Evolutionary conservation across 2,888 invertebrate species (phyloP).

Genomic region (Nipponacmea schrenckii): DNA sequence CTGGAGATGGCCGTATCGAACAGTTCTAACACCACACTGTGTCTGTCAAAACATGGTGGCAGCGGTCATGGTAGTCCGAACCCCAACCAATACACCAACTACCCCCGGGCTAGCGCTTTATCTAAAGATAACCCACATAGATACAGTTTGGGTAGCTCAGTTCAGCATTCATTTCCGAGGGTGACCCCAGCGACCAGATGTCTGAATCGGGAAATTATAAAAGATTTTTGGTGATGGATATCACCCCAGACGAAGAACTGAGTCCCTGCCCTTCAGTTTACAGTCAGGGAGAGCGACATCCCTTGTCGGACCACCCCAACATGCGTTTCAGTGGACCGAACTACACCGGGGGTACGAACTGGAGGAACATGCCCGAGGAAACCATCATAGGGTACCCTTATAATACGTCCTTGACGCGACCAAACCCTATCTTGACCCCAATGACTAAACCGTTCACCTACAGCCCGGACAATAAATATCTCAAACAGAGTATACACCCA

Average conservation of each 20-base stretch:
- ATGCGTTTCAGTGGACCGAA: constrained; percentile 4
- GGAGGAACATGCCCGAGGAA: constrained; percentile 26
- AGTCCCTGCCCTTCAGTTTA: constrained; percentile 28
- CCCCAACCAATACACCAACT: constrained; percentile 14
- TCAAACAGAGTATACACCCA: not conserved
- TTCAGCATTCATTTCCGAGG: constrained; percentile 40
- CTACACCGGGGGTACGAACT: constrained; percentile 9
- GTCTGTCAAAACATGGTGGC: constrained; percentile 22
- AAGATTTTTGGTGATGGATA: constrained; percentile 41
- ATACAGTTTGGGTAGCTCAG: constrained; percentile 40
- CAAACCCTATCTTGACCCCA: constrained; percentile 28
- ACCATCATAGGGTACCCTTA: constrained; percentile 30
- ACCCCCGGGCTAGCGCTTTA: constrained; percentile 8
- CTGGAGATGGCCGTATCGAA: constrained; percentile 44
- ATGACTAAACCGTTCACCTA: constrained; percentile 32
- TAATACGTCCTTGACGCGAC: constrained; percentile 31
- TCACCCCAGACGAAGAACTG: constrained; percentile 40
- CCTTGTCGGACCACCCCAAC: not conserved
- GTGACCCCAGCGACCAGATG: constrained; percentile 39
- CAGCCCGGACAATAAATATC: constrained; percentile 17
- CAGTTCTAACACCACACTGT: constrained; percentile 35
- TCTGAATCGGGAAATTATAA: constrained; percentile 47
- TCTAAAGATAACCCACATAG: constrained; percentile 28
- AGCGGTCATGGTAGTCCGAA: constrained; percentile 10
- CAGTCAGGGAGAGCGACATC: constrained; percentile 19